Evolutionary conservation across 2,797 vertebrate species (phyloP).

Genomic region (Triplophysa bombifrons): DNA sequence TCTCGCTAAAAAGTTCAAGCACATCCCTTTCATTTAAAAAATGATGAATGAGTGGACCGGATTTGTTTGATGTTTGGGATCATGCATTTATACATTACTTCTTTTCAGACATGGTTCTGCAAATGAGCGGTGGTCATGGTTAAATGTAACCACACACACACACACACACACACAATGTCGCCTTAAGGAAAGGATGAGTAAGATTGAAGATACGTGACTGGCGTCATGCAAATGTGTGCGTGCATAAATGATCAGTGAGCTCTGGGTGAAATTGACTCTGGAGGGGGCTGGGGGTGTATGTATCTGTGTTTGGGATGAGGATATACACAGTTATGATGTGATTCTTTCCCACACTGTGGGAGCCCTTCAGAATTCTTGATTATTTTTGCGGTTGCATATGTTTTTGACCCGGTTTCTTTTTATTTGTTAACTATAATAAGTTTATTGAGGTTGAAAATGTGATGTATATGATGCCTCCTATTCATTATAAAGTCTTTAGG

Average conservation of each 20-base stretch:
- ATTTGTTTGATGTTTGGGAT: neutral
- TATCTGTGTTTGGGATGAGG: constrained; percentile 5
- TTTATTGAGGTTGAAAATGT: neutral
- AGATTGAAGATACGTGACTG: constrained; percentile 26
- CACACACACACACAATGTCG: constrained; percentile 1
- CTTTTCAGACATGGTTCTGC: neutral
- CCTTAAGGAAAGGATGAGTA: constrained; percentile 14
- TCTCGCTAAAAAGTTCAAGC: neutral
- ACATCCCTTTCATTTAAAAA: neutral
- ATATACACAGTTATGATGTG: constrained; percentile 23
- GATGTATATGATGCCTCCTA: neutral
- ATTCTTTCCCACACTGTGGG: constrained; percentile 25
- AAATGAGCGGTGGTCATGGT: neutral
- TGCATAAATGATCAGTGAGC: constrained; percentile 29
- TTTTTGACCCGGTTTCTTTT: neutral
- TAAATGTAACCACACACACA: constrained; percentile 17
- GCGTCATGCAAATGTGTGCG: neutral
- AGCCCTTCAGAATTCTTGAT: neutral
- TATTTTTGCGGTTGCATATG: neutral
- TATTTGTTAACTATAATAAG: neutral
- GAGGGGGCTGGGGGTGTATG: neutral
- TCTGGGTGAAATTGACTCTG: constrained; percentile 23
- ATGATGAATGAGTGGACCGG: neutral
- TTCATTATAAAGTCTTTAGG: neutral
- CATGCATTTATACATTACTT: neutral